Conservation (phyloP, 2,113 vertebrate species). For the Lepus americanus region DNA sequence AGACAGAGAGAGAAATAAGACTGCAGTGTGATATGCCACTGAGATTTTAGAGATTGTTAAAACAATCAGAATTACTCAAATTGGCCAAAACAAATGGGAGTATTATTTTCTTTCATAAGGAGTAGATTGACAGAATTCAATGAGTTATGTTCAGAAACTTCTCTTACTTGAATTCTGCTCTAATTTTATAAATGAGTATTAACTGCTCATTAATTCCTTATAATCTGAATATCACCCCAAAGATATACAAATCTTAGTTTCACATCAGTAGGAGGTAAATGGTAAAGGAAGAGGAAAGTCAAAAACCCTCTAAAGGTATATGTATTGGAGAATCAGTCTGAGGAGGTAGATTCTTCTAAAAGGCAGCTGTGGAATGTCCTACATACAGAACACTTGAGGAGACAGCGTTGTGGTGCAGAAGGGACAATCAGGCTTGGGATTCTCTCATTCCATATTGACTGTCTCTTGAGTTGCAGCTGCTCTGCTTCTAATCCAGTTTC, state of each 20-base stretch:
- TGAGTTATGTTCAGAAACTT: not conserved
- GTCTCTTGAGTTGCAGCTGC: too few relatives aligned
- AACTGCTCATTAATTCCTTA: not conserved
- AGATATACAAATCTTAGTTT: not conserved
- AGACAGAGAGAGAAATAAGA: slow-evolving; percentile 13
- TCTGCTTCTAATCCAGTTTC: too few relatives aligned
- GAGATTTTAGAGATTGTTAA: not conserved
- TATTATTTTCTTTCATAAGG: not conserved
- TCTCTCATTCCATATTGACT: too few relatives aligned
- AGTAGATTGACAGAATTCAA: not conserved
- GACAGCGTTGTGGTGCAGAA: too few relatives aligned
- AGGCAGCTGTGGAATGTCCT: not conserved
- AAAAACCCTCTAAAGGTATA: not conserved
- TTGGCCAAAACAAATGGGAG: not conserved
- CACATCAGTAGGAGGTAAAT: not conserved
- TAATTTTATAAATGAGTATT: slow-evolving; percentile 17
- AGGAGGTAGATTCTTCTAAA: not conserved
- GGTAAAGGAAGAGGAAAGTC: not conserved
- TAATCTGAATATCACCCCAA: not conserved
- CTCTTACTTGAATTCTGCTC: slow-evolving; percentile 2
- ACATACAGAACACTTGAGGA: not conserved
- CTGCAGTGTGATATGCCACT: not conserved
- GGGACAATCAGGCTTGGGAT: too few relatives aligned
- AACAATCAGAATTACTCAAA: not conserved
- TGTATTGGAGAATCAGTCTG: slow-evolving; percentile 8